Percentiles rank a stretch among this genome's conserved stretches.
These are phyloP conservation scores for Callithrix jacchus DNA, from an alignment of 2,113 vertebrate genomes.

Conservation along the genomic window DNA sequence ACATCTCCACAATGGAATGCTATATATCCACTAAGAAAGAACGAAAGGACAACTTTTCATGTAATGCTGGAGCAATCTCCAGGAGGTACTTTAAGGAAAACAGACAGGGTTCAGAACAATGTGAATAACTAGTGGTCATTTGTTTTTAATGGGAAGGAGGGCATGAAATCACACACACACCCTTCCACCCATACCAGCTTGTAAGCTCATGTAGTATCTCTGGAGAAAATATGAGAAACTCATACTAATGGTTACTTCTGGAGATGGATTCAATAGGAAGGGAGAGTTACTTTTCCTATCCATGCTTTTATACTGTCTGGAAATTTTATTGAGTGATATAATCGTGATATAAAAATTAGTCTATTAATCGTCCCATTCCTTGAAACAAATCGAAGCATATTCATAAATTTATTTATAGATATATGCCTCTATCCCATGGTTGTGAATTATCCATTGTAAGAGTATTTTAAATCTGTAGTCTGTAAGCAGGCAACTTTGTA, in stretches of 20 bases:
- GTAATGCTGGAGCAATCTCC: not conserved
- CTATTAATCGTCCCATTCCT: not conserved
- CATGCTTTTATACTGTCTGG: not conserved
- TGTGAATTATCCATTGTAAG: constrained; percentile 20
- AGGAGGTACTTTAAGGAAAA: not conserved
- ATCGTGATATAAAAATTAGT: constrained; percentile 2
- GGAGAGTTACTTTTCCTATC: not conserved
- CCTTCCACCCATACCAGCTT: not conserved
- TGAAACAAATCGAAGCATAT: not conserved
- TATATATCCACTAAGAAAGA: not conserved
- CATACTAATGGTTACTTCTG: not conserved
- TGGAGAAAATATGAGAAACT: not conserved
- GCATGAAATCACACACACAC: not conserved
- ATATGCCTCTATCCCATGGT: not conserved
- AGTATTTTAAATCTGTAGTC: constrained; percentile 37
- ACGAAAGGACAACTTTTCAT: not conserved
- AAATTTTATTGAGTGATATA: not conserved
- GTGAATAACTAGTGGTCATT: not conserved
- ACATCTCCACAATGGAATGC: not conserved
- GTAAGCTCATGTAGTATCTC: not conserved
- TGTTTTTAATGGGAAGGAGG: not conserved
- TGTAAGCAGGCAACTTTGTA: constrained; percentile 38
- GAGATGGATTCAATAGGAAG: not conserved
- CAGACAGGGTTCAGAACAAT: not conserved
- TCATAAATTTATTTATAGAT: constrained; percentile 20